Evolutionary conservation across 2,113 vertebrate genomes (phyloP), one percentile per base, ranked within the genome.

Genomic region (Takifugu flavidus): DNA sequence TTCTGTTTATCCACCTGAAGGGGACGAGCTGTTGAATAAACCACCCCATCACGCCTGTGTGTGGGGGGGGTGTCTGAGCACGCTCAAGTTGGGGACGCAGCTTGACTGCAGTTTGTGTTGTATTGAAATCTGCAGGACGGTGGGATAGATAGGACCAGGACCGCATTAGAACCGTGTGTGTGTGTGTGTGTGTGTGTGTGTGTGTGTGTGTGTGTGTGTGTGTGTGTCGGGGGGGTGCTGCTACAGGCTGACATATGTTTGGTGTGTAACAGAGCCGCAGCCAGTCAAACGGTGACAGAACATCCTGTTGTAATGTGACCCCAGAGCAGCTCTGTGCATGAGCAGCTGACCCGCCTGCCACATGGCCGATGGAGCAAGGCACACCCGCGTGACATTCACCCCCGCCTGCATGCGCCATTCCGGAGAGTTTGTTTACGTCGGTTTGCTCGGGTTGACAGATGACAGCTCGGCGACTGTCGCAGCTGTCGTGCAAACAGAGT

Each of bases 221-320:
- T 51, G 20, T 34, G 54, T 53, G 42, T 58, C 20, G 52, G 60
- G 54, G 58, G 47, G 43, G 25, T 63, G 29, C 2, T 12, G 25
- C 26, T 42, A 49, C 59, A 25, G 47, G 52, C 28, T 13, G 53
- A 59, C 79, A 78, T 80, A 80, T 78, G 79, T 54, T 59, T 25
- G 54, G 53, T 53, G 72, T 68, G 51, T 59, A 26, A n/a, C 45
- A 8, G 80, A 74, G 47, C 6, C 47, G 25, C 56, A 51, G 65
- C 65, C 70, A 62, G 67, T 82, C 73, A 66, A 72, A 77, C 68
- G 11, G 59, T 45, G 59, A 46, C 54, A 2, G 10, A 66, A 74
- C 62, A 39, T 76, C 55, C 29, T 67, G 65, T 39, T 58, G 82
- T 84, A 84, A 84, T 15, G 39, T 70, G 75, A 86, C 49, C 25